Conservation (phyloP, 2,888 invertebrate species). For the Cartodere bifasciata region DNA sequence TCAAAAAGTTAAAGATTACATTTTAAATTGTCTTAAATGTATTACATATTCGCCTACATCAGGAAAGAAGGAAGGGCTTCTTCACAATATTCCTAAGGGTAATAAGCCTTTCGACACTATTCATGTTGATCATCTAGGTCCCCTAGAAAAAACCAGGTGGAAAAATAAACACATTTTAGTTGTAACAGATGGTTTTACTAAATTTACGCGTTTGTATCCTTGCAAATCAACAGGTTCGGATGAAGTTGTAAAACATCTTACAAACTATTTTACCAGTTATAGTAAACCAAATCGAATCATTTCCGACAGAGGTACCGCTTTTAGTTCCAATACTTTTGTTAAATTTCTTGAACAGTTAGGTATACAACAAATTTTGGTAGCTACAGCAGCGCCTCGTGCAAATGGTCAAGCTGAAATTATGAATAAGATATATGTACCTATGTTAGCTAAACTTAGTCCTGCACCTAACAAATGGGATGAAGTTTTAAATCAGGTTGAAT, state of each 20-base stretch:
- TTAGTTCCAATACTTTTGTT: conserved; percentile 18
- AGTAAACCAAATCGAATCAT: conserved; percentile 6
- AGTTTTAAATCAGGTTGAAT: conserved; percentile 14
- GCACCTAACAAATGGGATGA: conserved; percentile 12
- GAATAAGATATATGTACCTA: conserved; percentile 16
- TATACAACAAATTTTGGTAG: conserved; percentile 19
- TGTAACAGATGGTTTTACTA: conserved; percentile 20
- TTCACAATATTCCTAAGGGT: conserved; percentile 20
- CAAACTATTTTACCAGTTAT: conserved; percentile 4
- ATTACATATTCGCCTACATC: conserved; percentile 14
- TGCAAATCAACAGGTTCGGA: conserved; percentile 14
- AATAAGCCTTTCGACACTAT: conserved; percentile 18
- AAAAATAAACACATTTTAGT: conserved; percentile 18
- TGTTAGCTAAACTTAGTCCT: conserved; percentile 17
- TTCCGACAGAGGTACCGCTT: conserved; percentile 18
- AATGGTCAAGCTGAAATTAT: conserved; percentile 22
- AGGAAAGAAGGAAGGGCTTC: conserved; percentile 19
- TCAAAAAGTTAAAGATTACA: conserved; percentile 16
- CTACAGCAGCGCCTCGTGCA: conserved; percentile 19
- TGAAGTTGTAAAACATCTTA: conserved; percentile 7
- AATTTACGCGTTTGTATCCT: conserved; percentile 18
- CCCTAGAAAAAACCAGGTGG: conserved; percentile 12
- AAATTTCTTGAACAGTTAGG: conserved; percentile 14
- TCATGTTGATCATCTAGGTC: conserved; percentile 23
- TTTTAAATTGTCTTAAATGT: conserved; percentile 22